Evolutionary conservation across 2,888 invertebrate genomes (phyloP), one percentile per base, ranked within the genome.

Genomic region (Cephus pulcher): DNA sequence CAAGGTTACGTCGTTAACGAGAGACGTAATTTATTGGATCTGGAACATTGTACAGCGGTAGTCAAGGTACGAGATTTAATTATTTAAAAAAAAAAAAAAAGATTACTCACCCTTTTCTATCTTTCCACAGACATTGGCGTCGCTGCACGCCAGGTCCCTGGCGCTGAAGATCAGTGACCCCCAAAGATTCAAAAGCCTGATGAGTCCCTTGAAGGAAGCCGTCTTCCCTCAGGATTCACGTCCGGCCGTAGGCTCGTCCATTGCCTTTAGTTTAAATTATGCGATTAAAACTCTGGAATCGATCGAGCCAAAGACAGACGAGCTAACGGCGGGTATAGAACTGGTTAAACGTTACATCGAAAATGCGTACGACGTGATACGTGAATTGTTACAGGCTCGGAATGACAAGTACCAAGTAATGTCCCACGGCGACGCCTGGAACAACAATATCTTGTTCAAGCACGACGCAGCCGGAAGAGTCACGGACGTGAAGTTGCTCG

Each of bases 351-450:
- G 68, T 12, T 78, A 80, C 35, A 30, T 69, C 33, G 73, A 77
- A 2, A 78, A 79, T 3, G 78, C 83, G 1, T 78, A 75, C 68
- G 56, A 81, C 0, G 74, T 76, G 0, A 80, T 88, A 81, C 78
- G 40, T 12, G 76, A 83, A 1, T 23, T 88, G 4, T 73, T 87
- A 0, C 34, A 3, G 1, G 80, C 78, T 3, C 75, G 75, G 0
- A 56, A 76, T 1, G 69, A 80, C 1, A 84, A 85, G 12, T 87
- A 87, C 69, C 82, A 88, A 78, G 85, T 88, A 9, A 73, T 90
- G 32, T 86, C 80, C 1, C 89, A 90, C 76, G 89, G 89, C 0
- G 89, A 90, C 56, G 75, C 83, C 6, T 90, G 89, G 89, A 88
- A 84, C 75, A 90, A 89, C 73, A 90, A 90, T 78, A 80, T 89